These are phyloP conservation scores for Probaryconus sp. DNA, from an alignment of 1,140 invertebrate genomes.

Conservation along the genomic window DNA sequence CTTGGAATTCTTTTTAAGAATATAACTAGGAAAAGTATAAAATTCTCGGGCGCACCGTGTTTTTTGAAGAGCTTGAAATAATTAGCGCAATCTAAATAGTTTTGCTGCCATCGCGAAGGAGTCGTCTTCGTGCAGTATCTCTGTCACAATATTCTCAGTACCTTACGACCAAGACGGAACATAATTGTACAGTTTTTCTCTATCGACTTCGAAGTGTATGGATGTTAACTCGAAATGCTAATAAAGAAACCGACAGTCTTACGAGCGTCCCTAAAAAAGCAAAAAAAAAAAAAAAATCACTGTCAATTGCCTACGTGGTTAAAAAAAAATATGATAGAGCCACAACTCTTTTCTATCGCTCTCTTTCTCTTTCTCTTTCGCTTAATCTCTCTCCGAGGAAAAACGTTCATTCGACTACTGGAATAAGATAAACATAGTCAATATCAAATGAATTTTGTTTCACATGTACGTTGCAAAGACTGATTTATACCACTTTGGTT, in stretches of 20 bases:
- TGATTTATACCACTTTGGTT: no score
- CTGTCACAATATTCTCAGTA: conserved; percentile 20
- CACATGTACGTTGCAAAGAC: no score
- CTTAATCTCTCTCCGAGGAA: conserved; percentile 58
- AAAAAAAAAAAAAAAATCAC: conserved; percentile 27
- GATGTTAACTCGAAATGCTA: conserved; percentile 30
- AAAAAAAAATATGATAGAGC: conserved; percentile 53
- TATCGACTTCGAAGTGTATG: conserved; percentile 29
- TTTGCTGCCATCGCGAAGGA: conserved; percentile 29
- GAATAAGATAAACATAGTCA: not conserved
- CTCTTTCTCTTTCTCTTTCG: conserved; percentile 63
- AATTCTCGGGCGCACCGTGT: conserved; percentile 12
- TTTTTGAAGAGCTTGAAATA: conserved; percentile 8
- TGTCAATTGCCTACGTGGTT: conserved; percentile 73
- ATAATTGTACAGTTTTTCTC: conserved; percentile 42
- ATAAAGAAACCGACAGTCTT: conserved; percentile 36
- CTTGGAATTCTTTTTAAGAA: not conserved
- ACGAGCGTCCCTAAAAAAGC: conserved; percentile 58
- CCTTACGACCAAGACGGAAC: conserved; percentile 3
- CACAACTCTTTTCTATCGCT: conserved; percentile 36
- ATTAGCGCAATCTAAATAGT: conserved; percentile 1
- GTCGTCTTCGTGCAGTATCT: not conserved
- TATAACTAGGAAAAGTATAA: conserved; percentile 12
- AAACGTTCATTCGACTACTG: conserved; percentile 30
- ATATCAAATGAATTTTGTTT: no score